phyloP scores from a whole-genome alignment of 1,140 invertebrate genomes.

The Condylostylus longicornis region DNA sequence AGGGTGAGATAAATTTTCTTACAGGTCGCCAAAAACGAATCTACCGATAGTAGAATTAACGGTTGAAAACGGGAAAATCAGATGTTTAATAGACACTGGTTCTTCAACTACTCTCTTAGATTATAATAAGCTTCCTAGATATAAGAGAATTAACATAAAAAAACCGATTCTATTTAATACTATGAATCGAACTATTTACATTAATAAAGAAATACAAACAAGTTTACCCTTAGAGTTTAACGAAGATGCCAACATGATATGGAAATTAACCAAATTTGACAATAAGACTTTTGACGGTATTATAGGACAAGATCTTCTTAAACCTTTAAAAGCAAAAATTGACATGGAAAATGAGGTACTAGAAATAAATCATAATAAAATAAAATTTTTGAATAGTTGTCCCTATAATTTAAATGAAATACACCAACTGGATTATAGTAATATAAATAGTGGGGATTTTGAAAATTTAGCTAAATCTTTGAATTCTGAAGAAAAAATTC shows the following conservation, averaged over 20 bases:
- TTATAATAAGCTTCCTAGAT: background rate
- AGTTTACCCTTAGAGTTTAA: slow-evolving; percentile 3
- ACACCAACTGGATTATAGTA: too few relatives aligned
- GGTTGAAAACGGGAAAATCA: slow-evolving; percentile 2
- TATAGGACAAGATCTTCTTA: slow-evolving; percentile 6
- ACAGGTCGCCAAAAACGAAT: background rate
- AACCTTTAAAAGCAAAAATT: slow-evolving; percentile 1
- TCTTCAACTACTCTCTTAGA: slow-evolving; percentile 1
- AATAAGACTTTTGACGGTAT: slow-evolving; percentile 1
- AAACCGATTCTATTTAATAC: background rate
- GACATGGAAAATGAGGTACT: slow-evolving; percentile 1
- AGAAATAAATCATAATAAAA: slow-evolving; percentile 1
- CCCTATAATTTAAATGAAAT: slow-evolving; percentile 4
- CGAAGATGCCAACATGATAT: slow-evolving; percentile 1
- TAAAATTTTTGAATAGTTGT: slow-evolving; percentile 1
- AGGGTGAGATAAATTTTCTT: slow-evolving; percentile 3
- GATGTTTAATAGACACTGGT: slow-evolving; percentile 3
- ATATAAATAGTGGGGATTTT: too few relatives aligned
- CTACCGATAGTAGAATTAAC: slow-evolving; percentile 2
- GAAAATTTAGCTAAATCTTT: too few relatives aligned
- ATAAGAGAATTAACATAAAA: background rate
- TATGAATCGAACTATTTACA: background rate
- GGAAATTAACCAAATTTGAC: slow-evolving; percentile 1
- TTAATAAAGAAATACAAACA: slow-evolving; percentile 4
- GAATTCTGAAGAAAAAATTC: background rate